phyloP scores from a whole-genome alignment of 2,797 vertebrate species.

The Myiotriccus ornatus region DNA sequence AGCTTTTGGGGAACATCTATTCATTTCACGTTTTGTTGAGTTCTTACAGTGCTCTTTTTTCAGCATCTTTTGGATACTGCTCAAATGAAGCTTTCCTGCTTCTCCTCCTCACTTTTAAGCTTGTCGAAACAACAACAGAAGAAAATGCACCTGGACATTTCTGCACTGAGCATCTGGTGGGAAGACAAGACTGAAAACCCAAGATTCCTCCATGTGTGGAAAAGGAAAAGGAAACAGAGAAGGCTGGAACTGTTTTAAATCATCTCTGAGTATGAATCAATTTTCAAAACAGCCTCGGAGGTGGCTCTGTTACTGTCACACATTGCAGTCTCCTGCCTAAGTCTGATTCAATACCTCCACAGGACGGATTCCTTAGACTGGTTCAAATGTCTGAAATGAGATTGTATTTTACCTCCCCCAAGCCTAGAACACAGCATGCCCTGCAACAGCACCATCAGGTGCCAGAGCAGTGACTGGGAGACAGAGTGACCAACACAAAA shows the following conservation, averaged over 20 bases:
- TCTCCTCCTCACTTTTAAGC: not conserved
- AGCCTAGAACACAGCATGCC: accelerated
- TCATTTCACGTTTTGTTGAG: not conserved
- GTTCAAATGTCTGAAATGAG: not conserved
- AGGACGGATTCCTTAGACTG: not conserved
- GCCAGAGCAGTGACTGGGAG: not conserved
- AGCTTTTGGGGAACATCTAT: not conserved
- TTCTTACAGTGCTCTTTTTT: not conserved
- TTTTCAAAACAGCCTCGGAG: accelerated
- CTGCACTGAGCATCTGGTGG: not conserved
- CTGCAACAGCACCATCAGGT: not conserved
- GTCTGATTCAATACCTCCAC: not conserved
- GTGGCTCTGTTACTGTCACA: not conserved
- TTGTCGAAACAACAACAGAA: not conserved
- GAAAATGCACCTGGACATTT: not conserved
- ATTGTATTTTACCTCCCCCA: not conserved
- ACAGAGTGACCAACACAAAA: not conserved
- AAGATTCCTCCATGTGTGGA: not conserved
- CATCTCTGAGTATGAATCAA: not conserved
- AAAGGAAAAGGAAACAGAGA: not conserved
- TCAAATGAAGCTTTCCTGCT: not conserved
- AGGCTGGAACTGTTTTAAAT: not conserved
- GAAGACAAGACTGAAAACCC: not conserved
- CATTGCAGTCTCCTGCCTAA: not conserved
- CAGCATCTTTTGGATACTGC: not conserved